Percentiles rank a stretch among this genome's conserved stretches.
phyloP scores from a whole-genome alignment of 1,140 invertebrate genomes.

The Drosophila bocki region DNA sequence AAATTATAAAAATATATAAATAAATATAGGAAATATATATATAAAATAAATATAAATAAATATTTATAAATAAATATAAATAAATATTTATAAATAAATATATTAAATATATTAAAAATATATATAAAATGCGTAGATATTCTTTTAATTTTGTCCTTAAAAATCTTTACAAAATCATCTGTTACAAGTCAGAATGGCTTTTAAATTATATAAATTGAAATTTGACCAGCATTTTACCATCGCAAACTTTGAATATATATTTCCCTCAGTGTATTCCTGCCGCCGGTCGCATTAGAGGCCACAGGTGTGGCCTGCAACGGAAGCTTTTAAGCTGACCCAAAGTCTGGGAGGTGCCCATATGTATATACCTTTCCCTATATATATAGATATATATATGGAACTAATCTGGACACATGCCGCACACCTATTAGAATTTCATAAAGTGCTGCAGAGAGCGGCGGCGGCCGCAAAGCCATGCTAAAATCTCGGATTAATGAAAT shows the following conservation, averaged over 20 bases:
- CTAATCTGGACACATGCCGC: slow-evolving; percentile 47
- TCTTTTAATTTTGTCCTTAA: not conserved
- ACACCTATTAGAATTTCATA: slow-evolving; percentile 69
- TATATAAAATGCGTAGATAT: too few species aligned
- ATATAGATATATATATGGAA: not conserved
- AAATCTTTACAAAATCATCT: not conserved
- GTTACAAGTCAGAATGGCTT: not conserved
- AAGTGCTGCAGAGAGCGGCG: slow-evolving; percentile 23
- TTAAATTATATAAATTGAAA: not conserved
- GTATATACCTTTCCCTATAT: not conserved
- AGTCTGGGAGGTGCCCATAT: slow-evolving; percentile 1
- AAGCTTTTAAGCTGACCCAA: slow-evolving; percentile 58
- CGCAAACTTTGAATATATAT: not conserved
- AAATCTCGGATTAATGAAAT: slow-evolving; percentile 44
- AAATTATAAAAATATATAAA: too few species aligned
- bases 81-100: too few species aligned
- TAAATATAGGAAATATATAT: too few species aligned
- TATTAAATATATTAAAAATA: too few species aligned
- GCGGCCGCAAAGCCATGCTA: slow-evolving; percentile 20
- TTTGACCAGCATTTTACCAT: not conserved
- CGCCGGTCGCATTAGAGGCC: slow-evolving; percentile 27
- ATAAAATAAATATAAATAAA: too few species aligned
- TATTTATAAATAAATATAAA: too few species aligned
- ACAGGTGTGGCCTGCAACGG: slow-evolving; percentile 45
- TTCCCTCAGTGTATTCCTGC: slow-evolving; percentile 9